Conservation (phyloP, 2,888 invertebrate species). For the Drosophila barbarae region DNA sequence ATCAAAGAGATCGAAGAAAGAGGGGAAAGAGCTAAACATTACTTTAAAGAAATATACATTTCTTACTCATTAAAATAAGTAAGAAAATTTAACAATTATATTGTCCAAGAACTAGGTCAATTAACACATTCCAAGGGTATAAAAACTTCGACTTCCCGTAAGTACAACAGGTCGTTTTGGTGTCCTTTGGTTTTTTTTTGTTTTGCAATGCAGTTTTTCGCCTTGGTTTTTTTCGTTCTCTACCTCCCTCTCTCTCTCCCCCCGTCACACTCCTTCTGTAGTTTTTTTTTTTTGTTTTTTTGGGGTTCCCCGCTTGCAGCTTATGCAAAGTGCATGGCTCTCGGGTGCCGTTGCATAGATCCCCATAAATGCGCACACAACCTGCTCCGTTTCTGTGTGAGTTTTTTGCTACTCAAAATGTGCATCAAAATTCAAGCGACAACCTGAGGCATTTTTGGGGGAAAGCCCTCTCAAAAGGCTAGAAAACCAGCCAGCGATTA, state of each 20-base stretch:
- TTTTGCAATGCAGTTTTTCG: conserved; percentile 2
- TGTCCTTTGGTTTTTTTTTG: neutral
- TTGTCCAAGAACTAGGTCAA: neutral
- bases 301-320: conserved; percentile 44
- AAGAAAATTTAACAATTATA: neutral
- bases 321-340: conserved; percentile 60
- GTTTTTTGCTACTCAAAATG: conserved; percentile 24
- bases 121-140: neutral
- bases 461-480: conserved; percentile 9
- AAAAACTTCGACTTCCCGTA: neutral
- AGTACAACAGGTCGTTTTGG: neutral
- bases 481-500: conserved; percentile 31
- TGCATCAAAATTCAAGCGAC: conserved; percentile 27
- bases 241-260: no score
- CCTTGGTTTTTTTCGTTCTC: neutral
- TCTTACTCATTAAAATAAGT: neutral
- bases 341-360: conserved; percentile 34
- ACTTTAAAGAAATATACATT: neutral
- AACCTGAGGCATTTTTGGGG: conserved; percentile 6
- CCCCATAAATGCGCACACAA: conserved; percentile 21
- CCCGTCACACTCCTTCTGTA: no score
- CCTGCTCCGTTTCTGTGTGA: neutral
- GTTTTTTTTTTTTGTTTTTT: conserved; percentile 5
- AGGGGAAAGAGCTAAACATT: neutral
- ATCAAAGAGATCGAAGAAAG: no score